Evolutionary conservation across 2,113 vertebrate genomes (phyloP).

Genomic region (Platichthys stellatus): DNA sequence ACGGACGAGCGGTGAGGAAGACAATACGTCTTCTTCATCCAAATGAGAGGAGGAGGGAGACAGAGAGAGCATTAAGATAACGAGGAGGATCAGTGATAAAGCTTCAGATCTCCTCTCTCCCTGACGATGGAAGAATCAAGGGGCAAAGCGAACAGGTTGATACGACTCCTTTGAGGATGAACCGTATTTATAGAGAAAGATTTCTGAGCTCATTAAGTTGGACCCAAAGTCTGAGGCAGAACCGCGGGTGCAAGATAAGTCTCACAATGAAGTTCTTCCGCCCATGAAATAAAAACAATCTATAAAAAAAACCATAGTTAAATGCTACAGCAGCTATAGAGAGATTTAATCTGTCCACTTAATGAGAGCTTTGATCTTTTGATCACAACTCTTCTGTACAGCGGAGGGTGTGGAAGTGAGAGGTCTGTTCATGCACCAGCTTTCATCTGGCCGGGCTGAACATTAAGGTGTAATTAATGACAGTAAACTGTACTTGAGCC

Average conservation of each 20-base stretch:
- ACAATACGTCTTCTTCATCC: not conserved
- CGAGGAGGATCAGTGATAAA: not conserved
- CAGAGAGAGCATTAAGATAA: not conserved
- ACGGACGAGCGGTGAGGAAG: not conserved
- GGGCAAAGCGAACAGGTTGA: not conserved
- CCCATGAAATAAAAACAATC: not conserved
- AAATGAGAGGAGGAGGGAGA: not conserved
- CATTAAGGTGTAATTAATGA: too few relatives aligned
- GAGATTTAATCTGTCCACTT: not conserved
- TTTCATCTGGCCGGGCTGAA: too few relatives aligned
- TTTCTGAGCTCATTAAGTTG: slow-evolving; percentile 1
- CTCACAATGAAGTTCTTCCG: not conserved
- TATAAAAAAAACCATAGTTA: not conserved
- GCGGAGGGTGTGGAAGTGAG: too few relatives aligned
- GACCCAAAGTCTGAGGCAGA: not conserved
- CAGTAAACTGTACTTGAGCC: too few relatives aligned
- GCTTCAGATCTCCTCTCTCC: not conserved
- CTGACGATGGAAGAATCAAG: not conserved
- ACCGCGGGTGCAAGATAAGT: not conserved
- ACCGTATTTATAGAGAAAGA: slow-evolving; percentile 8
- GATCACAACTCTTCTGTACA: too few relatives aligned
- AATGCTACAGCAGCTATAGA: not conserved
- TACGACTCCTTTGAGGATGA: slow-evolving; percentile 16
- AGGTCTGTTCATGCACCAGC: too few relatives aligned
- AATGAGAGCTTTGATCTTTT: too few relatives aligned